phyloP scores from a whole-genome alignment of 2,888 invertebrate species.

The Brachyopa scutellaris region DNA sequence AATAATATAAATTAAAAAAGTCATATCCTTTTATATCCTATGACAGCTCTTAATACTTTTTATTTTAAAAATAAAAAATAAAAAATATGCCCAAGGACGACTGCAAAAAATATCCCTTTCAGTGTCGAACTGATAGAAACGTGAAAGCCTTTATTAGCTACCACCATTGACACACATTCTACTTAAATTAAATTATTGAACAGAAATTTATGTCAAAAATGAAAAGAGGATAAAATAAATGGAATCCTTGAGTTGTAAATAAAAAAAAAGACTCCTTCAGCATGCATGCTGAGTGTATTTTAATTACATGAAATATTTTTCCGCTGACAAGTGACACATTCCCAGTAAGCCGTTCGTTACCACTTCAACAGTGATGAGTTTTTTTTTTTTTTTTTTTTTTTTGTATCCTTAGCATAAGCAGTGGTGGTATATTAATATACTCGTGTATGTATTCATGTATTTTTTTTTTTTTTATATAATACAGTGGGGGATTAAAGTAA shows the following conservation, averaged over 20 bases:
- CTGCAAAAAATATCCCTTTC: slow-evolving; percentile 27
- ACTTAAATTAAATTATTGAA: slow-evolving; percentile 34
- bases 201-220: slow-evolving; percentile 17
- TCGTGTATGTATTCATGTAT: no score
- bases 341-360: slow-evolving; percentile 28
- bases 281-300: slow-evolving; percentile 21
- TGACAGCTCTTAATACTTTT: no score
- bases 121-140: slow-evolving; percentile 22
- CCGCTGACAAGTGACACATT: slow-evolving; percentile 32
- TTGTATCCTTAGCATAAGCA: neutral
- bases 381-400: no score
- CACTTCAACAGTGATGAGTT: slow-evolving; percentile 41
- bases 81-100: no score
- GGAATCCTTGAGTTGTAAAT: neutral
- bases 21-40: no score
- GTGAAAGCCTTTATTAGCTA: slow-evolving; percentile 6
- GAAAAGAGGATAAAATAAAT: slow-evolving; percentile 8
- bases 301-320: slow-evolving; percentile 45
- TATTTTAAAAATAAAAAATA: no score
- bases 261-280: slow-evolving; percentile 7
- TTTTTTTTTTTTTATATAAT: no score
- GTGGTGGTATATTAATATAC: no score
- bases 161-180: slow-evolving; percentile 31
- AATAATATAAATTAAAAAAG: no score
- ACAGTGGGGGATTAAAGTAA: no score